phyloP scores from a whole-genome alignment of 1,140 invertebrate genomes.

The Cheumatopsyche charites region DNA sequence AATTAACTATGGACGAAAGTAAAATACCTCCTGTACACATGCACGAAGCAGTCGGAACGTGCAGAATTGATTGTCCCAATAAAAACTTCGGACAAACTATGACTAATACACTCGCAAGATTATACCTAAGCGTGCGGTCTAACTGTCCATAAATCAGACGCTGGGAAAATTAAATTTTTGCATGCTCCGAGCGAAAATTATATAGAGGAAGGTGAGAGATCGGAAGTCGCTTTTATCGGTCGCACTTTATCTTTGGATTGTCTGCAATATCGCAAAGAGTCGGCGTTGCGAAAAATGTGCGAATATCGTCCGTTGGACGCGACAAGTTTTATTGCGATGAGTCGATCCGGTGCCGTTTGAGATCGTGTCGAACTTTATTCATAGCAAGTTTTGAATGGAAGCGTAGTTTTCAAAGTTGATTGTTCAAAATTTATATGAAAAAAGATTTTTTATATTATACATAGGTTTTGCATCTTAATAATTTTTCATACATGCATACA shows the following conservation, averaged over 20 bases:
- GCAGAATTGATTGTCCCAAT: slow-evolving; percentile 37
- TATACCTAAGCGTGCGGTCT: neutral
- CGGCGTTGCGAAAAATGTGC: slow-evolving; percentile 8
- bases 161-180: too few relatives aligned
- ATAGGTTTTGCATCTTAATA: too few relatives aligned
- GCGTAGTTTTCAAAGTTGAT: too few relatives aligned
- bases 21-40: too few relatives aligned
- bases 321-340: neutral
- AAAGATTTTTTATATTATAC: too few relatives aligned
- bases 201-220: neutral
- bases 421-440: too few relatives aligned
- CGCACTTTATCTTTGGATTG: neutral
- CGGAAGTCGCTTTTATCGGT: neutral
- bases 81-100: slow-evolving; percentile 33
- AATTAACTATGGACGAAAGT: too few relatives aligned
- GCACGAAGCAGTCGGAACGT: neutral
- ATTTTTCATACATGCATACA: too few relatives aligned
- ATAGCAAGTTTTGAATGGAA: neutral
- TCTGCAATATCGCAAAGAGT: neutral
- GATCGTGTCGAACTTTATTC: neutral
- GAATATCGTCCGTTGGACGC: neutral
- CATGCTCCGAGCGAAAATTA: too few relatives aligned
- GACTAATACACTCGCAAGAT: slow-evolving; percentile 26
- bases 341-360: neutral
- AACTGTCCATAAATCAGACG: slow-evolving; percentile 6